Evolutionary conservation across 2,888 invertebrate genomes (phyloP), one percentile per base, ranked within the genome.

Genomic region (Ormyrus thymus): DNA sequence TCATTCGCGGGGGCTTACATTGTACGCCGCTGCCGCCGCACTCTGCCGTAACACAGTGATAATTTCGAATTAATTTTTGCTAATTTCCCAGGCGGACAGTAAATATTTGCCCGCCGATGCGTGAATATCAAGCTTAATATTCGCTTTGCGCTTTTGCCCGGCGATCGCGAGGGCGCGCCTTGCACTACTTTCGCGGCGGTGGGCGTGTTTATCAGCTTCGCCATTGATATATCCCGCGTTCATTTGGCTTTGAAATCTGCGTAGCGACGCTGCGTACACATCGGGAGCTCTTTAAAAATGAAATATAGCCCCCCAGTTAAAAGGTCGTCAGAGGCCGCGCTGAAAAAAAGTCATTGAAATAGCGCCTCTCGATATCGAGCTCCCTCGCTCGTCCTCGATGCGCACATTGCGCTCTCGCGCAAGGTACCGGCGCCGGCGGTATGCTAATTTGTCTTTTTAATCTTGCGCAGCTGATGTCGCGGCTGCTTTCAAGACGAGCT

Each of bases 361-460:
- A 29, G 45, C 59, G 29, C 53, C 29, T 11, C 61, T 15, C 50
- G 13, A 50, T 7, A 62, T 64, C 62, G 56, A 69, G 53, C 48
- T 64, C 56, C 56, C 73, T 73, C 65, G 29, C 73, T 73, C 65
- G 29, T 29, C 29, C 29, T 48, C n/a, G 43, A 13, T 1, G 29
- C 46, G 29, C 55, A 61, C 45, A 61, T 8, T 45, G 55, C 59
- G 64, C 76, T 43, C 64, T 58, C 76, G 6, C 55, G 64, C 56
- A 56, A 71, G 71, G 4, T 29, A 76, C 61, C 66, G 29, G 59
- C 79, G 71, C 29, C 59, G 62, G 64, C 86, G 86, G 87, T 87
- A 88, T 88, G 88, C 87, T 87, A 88, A 89, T 89, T 87, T 86
- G 84, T 84, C 86, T 87, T 88, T 70, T 89, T 88, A 89, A 88